Percentiles rank a stretch among this genome's conserved stretches.
Conservation (phyloP, 2,113 vertebrate genomes). For the Syrrhaptes paradoxus region DNA sequence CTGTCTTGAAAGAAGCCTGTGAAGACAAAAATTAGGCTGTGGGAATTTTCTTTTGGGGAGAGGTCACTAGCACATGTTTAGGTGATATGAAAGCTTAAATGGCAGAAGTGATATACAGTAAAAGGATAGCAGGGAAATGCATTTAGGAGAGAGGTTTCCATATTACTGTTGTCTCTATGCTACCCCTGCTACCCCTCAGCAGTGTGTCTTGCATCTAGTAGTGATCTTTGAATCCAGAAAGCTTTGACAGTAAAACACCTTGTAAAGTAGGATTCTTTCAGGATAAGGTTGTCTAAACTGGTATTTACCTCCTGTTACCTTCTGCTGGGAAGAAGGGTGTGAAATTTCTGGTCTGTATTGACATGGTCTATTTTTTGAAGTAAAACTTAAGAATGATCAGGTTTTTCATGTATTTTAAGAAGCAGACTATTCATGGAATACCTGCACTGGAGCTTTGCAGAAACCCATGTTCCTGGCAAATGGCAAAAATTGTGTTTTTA, state of each 20-base stretch:
- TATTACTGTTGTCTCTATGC: background rate
- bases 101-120: background rate
- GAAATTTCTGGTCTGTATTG: background rate
- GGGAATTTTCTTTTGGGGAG: background rate
- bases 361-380: background rate
- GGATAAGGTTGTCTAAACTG: background rate
- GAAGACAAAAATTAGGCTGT: background rate
- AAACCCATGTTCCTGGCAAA: background rate
- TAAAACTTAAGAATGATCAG: background rate
- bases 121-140: background rate
- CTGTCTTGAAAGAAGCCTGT: background rate
- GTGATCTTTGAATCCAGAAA: background rate
- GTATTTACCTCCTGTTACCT: background rate
- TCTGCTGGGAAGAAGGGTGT: background rate
- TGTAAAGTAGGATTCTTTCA: background rate
- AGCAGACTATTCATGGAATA: background rate
- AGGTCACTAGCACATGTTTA: background rate
- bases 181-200: background rate
- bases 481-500: background rate
- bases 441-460: background rate
- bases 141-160: background rate
- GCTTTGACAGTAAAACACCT: background rate
- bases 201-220: background rate
- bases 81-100: background rate
- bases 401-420: background rate